Evolutionary conservation across 2,113 vertebrate genomes (phyloP), one percentile per base, ranked within the genome.

Genomic region (Nematolebias whitei): DNA sequence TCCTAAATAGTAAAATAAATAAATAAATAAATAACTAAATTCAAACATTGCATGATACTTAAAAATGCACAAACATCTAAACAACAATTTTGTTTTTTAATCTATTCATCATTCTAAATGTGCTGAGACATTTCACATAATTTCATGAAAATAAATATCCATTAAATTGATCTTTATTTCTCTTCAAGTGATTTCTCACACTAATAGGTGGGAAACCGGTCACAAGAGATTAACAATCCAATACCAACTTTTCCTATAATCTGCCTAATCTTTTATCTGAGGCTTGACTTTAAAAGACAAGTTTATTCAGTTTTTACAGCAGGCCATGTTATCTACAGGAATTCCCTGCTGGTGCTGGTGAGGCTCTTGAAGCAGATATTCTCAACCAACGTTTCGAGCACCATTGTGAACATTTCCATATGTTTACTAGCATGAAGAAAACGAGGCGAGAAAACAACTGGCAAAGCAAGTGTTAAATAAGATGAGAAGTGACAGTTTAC

Each of bases 401-500:
- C 49, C 55, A 48, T 83, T 86, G 62, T 90, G 88, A 94, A 91
- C 90, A 92, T 89, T 90, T 86, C 93, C 91, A 92, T 89, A 85
- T 94, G 94, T 93, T 96, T 93, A 22, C 85, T 84, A 93, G 93
- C 94, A 87, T 72, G 85, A 89, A 84, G 92, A 94, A 94, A 94
- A 93, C 86, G 92, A 94, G 91, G 93, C 87, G 89, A 91, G 88
- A 91, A 89, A 83, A 53, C 93, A 95, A 93, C 91, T 93, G 93
- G 93, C 90, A 81, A 92, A 87, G 91, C 90, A 69, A 87, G 91
- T 98, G 96, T 98, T 96, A 95, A 98, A 96, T 94, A 93, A 94
- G 95, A 98, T 95, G 94, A 94, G 95, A 96, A 96, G 95, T 98
- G 98, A 99, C 98, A 98, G 95, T 96, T 98, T 98, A 98, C 96